Evolutionary conservation across 2,113 vertebrate species (phyloP), one percentile per base, ranked within the genome.

Genomic region (Zosterops pallidus): DNA sequence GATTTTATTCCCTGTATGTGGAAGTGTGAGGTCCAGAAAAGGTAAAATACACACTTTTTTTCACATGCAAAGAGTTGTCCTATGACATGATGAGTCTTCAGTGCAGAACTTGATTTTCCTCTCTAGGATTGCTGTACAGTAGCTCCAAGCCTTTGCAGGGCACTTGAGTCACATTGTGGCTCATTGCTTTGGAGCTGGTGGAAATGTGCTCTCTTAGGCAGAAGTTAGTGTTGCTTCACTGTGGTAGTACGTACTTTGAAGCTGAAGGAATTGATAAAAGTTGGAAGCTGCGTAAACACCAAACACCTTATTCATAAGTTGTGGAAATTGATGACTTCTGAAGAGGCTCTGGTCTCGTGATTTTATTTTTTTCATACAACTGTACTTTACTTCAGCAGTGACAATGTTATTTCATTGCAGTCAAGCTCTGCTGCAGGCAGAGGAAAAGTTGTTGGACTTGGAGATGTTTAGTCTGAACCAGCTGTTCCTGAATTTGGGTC

Each of bases 401-500:
- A 26, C 26, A 17, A 2, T 76, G 28, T 35, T 71, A 14, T 2
- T 80, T 71, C 14, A 16, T 63, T 53, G 79, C 0, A 0, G 25
- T 72, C 53, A 64, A 37, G 31, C 46, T 53, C 25, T 60, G 20
- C n/a, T 64, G 13, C 16, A 35, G 46, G 11, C 19, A 12, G 16
- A n/a, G 22, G 19, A 47, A 9, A 67, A 57, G 41, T 77, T 26
- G 10, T 68, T 83, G 42, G 9, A 19, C 24, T 29, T 83, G 4
- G 12, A 64, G 46, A 41, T 83, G 8, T 41, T 93, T 33, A 28
- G 14, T 65, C 19, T 79, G 25, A 85, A n/a, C 11, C 16, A 41
- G 53, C 47, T 67, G n/a, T 76, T 96, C 8, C 26, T 35, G 19
- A 55, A 59, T 83, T 57, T 3, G 16, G 31, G 23, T 92, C 4